Evolutionary conservation across 1,140 invertebrate genomes (phyloP).

Genomic region (Trialeurodes vaporariorum): DNA sequence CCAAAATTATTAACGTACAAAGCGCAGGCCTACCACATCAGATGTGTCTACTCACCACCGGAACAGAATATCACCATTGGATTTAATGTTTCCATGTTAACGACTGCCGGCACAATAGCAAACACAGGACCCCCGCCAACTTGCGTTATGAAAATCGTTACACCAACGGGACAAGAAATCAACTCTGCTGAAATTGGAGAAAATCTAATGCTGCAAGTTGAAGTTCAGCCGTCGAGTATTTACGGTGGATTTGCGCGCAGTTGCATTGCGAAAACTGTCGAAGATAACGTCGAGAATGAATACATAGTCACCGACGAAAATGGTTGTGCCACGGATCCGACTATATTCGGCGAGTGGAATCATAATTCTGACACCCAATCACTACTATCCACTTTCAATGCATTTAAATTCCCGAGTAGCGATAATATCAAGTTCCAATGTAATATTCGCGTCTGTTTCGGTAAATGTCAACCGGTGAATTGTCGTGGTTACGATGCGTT

Average conservation of each 20-base stretch:
- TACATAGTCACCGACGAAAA: slow-evolving; percentile 87
- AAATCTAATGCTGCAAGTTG: slow-evolving; percentile 77
- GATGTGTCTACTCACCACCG: slow-evolving; percentile 86
- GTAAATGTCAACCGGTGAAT: slow-evolving; percentile 82
- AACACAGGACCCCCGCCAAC: slow-evolving; percentile 88
- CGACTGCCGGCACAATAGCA: slow-evolving; percentile 86
- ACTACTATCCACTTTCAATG: slow-evolving; percentile 76
- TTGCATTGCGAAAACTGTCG: slow-evolving; percentile 84
- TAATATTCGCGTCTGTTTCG: slow-evolving; percentile 88
- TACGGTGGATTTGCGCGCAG: slow-evolving; percentile 87
- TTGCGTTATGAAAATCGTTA: slow-evolving; percentile 83
- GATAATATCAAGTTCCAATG: slow-evolving; percentile 92
- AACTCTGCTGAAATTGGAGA: slow-evolving; percentile 85
- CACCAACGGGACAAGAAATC: slow-evolving; percentile 72
- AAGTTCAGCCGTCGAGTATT: slow-evolving; percentile 79
- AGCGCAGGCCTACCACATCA: slow-evolving; percentile 88
- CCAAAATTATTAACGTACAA: slow-evolving; percentile 89
- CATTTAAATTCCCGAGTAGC: slow-evolving; percentile 89
- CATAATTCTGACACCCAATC: slow-evolving; percentile 69
- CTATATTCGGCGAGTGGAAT: slow-evolving; percentile 87
- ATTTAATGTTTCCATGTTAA: slow-evolving; percentile 89
- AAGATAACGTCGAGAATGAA: slow-evolving; percentile 76
- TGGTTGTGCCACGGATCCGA: slow-evolving; percentile 82
- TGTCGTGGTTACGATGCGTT: slow-evolving; percentile 72
- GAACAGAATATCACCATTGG: slow-evolving; percentile 85